phyloP scores from a whole-genome alignment of 35 echinoderm and acorn worm species.

The Anneissia japonica region DNA sequence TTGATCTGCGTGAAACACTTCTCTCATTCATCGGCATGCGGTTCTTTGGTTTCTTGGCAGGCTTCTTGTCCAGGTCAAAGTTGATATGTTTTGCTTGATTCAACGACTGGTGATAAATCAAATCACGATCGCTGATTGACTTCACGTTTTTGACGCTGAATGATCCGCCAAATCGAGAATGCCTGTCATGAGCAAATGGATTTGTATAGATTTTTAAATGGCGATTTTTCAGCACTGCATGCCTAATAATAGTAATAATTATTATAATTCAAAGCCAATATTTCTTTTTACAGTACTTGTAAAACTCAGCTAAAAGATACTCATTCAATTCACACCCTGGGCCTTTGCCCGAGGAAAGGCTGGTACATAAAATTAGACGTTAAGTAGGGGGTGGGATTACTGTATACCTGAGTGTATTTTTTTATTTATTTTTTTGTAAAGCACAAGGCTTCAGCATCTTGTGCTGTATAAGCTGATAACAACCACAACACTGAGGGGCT shows the following conservation, averaged over 20 bases:
- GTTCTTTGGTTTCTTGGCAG: slow-evolving; percentile 70
- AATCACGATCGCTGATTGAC: slow-evolving; percentile 83
- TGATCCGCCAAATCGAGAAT: slow-evolving; percentile 91
- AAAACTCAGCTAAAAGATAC: too few relatives aligned
- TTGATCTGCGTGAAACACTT: slow-evolving; percentile 56
- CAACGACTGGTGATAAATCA: slow-evolving; percentile 68
- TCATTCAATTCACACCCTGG: too few relatives aligned
- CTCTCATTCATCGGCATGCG: slow-evolving; percentile 77
- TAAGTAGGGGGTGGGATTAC: too few relatives aligned
- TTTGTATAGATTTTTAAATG: background rate
- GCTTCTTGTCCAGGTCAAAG: slow-evolving; percentile 70
- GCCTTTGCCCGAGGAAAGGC: too few relatives aligned
- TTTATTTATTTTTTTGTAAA: too few relatives aligned
- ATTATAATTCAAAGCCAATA: background rate
- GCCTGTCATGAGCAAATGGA: slow-evolving; percentile 21
- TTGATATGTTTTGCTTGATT: slow-evolving; percentile 61
- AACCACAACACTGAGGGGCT: too few relatives aligned
- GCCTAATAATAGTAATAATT: background rate
- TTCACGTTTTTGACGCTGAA: slow-evolving; percentile 86
- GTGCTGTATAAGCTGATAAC: too few relatives aligned
- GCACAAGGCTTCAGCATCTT: too few relatives aligned
- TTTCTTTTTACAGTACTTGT: too few relatives aligned
- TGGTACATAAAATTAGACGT: too few relatives aligned
- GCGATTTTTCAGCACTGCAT: background rate
- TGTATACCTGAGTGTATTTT: too few relatives aligned